Evolutionary conservation across 2,113 vertebrate genomes (phyloP), one percentile per base, ranked within the genome.

Genomic region (Psettodes erumei): DNA sequence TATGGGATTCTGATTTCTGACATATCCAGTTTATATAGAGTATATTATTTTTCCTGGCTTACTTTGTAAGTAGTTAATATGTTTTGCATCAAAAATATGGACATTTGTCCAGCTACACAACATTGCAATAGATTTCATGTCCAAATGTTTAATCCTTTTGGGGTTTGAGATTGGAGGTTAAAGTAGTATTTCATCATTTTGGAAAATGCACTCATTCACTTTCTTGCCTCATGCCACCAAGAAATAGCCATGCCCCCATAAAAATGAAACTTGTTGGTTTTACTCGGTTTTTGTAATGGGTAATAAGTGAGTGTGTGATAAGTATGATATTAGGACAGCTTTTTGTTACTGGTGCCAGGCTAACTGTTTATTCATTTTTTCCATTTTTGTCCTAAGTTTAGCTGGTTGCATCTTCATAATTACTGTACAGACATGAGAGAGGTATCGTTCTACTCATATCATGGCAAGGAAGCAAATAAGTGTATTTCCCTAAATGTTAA

Each of bases 11-110:
- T 59, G 67, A 75, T 75, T 77, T 88, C 38, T 79, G 40, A 71
- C 79, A 84, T 81, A 88, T 85, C 53, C 62, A 74, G 38, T 81
- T 81, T 74, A 80, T 76, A 76, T 53, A 82, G 61, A 75, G 66
- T 71, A 28, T 75, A 77, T 66, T 70, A n/a, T 68, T 84, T 87
- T 80, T 76, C 55, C 65, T 56, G 60, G 69, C 76, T 90, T 87
- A 87, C 84, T 86, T 87, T 87, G 81, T 87, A 83, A 90, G 82
- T 80, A 66, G 82, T 81, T 64, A 54, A 25, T 81, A 85, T 83
- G 54, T 92, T 92, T 90, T 91, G 83, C 86, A 92, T 91, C 86
- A 90, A 89, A 89, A 90, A 85, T 83, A 54, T 67, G 64, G 74
- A 59, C 23, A 25, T 53, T 61, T 68, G 50, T 82, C 69, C 58